Evolutionary conservation across 2,113 vertebrate genomes (phyloP), one percentile per base, ranked within the genome.

Genomic region (Cettia cetti): DNA sequence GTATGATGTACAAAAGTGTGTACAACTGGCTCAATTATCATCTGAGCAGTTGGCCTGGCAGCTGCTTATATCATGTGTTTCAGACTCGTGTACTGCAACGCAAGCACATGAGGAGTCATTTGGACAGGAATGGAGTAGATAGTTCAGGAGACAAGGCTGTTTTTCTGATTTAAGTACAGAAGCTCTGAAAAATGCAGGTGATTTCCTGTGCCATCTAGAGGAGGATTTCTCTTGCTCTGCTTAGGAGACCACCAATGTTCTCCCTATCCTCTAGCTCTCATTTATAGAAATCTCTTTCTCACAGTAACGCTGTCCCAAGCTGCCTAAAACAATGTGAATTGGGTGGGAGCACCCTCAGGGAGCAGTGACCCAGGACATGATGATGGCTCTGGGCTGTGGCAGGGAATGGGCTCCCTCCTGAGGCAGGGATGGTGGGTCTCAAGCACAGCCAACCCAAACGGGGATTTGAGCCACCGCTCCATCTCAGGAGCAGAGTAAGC

Each of bases 1-100:
- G 21, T 79, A 76, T n/a, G 70, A 83, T 84, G 76, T 57, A 77
- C 11, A 1, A 72, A 89, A 89, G 53, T 49, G 47, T 82, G 83
- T 79, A 69, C 83, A 85, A 90, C 92, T 92, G 93, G 89, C 92
- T 96, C 37, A 6, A 66, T 77, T 80, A 77, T 78, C 82, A 53
- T 70, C 86, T n/a, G 76, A 94, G 89, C 86, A 95, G 87, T 95
- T 95, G 94, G 89, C 89, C 88, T 79, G 85, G 92, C 95, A 96
- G 90, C 94, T 94, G 90, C 79, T 81, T 50, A 2, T 42, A 56
- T 89, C 71, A 50, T 70, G 89, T 88, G 82, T 92, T 95, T 94
- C 75, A 88, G 79, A 63, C 87, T 92, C 13, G 2, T 71, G 87
- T 56, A n/a, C 79, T 72, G 52, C 61, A 88, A 66, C 0, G 28